phyloP scores from a whole-genome alignment of 2,888 invertebrate genomes.

The Ophioninae sp. region DNA sequence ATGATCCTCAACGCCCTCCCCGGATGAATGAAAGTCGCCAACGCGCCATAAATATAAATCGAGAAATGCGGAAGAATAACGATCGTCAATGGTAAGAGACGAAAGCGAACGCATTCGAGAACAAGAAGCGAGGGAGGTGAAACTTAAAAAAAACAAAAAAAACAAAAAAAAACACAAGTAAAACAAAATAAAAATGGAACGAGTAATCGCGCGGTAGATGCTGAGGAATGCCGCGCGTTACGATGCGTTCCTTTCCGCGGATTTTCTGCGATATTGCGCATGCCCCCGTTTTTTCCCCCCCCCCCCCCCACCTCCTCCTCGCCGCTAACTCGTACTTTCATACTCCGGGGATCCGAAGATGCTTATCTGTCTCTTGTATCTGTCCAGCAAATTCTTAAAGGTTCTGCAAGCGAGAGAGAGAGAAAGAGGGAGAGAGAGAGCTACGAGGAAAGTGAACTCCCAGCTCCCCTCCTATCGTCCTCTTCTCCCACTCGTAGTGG shows the following conservation, averaged over 20 bases:
- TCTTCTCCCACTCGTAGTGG: neutral
- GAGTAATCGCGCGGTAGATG: slow-evolving; percentile 35
- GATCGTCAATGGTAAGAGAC: neutral
- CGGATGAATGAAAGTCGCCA: neutral
- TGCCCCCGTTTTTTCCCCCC: slow-evolving; percentile 32
- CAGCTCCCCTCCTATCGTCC: slow-evolving; percentile 36
- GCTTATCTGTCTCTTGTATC: slow-evolving; percentile 54
- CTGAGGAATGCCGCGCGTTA: slow-evolving; percentile 31
- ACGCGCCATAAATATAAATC: slow-evolving; percentile 18
- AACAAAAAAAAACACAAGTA: neutral
- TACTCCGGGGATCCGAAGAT: slow-evolving; percentile 50
- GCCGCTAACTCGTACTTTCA: neutral
- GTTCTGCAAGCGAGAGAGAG: slow-evolving; percentile 28
- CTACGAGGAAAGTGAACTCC: slow-evolving; percentile 60
- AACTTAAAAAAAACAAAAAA: neutral
- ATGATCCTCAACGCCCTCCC: neutral
- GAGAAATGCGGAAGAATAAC: slow-evolving; percentile 45
- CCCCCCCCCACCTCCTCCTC: neutral
- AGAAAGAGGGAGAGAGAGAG: slow-evolving; percentile 7
- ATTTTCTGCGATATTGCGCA: slow-evolving; percentile 36
- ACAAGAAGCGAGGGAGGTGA: neutral
- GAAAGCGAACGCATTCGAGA: neutral
- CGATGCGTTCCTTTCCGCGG: slow-evolving; percentile 40
- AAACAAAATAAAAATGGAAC: neutral
- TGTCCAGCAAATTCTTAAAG: slow-evolving; percentile 53